Evolutionary conservation across 2,797 vertebrate species (phyloP).

Genomic region (Silurus aristotelis): DNA sequence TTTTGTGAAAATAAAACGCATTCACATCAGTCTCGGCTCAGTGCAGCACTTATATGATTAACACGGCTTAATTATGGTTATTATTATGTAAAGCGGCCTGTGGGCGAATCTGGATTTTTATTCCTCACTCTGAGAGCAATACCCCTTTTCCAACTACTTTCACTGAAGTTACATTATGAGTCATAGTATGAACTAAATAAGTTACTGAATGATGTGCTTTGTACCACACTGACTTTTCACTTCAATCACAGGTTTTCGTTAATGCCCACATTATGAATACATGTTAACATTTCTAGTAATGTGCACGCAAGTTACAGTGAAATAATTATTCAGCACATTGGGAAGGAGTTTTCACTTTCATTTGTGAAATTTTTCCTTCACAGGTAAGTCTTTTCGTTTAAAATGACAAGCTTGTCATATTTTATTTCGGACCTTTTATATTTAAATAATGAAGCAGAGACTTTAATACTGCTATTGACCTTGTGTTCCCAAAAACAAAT

Average conservation of each 20-base stretch:
- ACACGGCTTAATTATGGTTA: slow-evolving; percentile 6
- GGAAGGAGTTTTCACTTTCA: background rate
- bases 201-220: background rate
- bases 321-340: background rate
- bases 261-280: background rate
- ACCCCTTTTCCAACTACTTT: background rate
- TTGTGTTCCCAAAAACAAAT: background rate
- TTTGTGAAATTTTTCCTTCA: background rate
- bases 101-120: background rate
- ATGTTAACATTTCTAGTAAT: background rate
- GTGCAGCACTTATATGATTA: slow-evolving; percentile 1
- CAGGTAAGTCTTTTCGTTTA: background rate
- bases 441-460: background rate
- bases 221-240: background rate
- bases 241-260: background rate
- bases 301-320: background rate
- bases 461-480: background rate
- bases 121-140: background rate
- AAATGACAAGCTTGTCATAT: background rate
- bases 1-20: slow-evolving; percentile 1
- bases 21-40: background rate
- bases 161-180: background rate
- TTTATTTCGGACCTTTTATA: background rate
- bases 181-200: background rate
- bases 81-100: slow-evolving; percentile 4